phyloP scores from a whole-genome alignment of 2,888 invertebrate genomes.

The Drosophila ezoana region DNA sequence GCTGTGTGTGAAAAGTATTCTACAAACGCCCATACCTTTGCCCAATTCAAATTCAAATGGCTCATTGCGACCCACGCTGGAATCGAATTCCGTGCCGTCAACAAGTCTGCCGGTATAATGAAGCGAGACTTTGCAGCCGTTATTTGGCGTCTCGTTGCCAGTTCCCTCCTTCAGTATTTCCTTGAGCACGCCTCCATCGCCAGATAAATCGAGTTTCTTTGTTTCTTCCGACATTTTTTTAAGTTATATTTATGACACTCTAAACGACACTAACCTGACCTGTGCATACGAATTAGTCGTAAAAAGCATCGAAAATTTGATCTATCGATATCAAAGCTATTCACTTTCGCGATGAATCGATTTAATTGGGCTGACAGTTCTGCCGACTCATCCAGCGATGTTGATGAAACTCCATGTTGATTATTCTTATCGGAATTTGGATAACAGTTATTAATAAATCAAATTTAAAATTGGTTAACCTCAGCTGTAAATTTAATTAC shows the following conservation, averaged over 20 bases:
- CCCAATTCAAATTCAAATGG: slow-evolving; percentile 95
- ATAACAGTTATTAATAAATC: slow-evolving; percentile 1
- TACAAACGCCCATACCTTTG: slow-evolving; percentile 87
- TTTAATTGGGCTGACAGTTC: not conserved
- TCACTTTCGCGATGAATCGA: slow-evolving; percentile 18
- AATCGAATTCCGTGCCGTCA: slow-evolving; percentile 96
- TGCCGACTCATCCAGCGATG: not conserved
- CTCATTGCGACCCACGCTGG: slow-evolving; percentile 92
- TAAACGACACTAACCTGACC: slow-evolving; percentile 35
- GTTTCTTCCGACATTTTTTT: slow-evolving; percentile 65
- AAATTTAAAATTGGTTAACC: too few relatives aligned
- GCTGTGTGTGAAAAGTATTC: not conserved
- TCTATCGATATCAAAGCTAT: slow-evolving; percentile 32
- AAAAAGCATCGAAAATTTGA: slow-evolving; percentile 19
- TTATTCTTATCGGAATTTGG: not conserved
- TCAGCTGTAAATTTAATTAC: too few relatives aligned
- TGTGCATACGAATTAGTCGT: slow-evolving; percentile 15
- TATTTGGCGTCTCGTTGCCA: slow-evolving; percentile 89
- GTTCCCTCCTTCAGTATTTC: slow-evolving; percentile 87
- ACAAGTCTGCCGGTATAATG: slow-evolving; percentile 95
- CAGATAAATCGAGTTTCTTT: slow-evolving; percentile 80
- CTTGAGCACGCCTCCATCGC: slow-evolving; percentile 83
- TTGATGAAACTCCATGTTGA: not conserved
- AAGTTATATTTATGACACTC: slow-evolving; percentile 26
- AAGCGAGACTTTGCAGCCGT: slow-evolving; percentile 90